Percentiles rank a stretch among this genome's conserved stretches.
Conservation (phyloP, 2,797 vertebrate genomes). For the Eulemur albifrons region DNA sequence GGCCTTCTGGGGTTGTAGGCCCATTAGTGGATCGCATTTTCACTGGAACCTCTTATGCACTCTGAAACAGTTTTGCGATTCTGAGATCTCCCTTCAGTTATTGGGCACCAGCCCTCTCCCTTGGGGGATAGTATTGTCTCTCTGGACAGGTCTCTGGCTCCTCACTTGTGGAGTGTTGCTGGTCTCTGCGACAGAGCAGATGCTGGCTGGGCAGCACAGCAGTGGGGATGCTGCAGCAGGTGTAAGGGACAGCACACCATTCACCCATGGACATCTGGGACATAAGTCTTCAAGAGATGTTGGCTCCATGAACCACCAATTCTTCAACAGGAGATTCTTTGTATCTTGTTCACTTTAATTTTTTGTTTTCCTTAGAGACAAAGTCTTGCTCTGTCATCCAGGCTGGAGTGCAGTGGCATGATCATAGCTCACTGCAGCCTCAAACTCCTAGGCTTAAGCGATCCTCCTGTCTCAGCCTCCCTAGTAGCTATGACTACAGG, state of each 20-base stretch:
- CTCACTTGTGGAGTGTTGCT: fast-evolving
- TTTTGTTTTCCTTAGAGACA: neutral
- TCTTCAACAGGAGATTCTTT: neutral
- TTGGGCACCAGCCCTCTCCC: neutral
- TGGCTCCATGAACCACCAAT: neutral
- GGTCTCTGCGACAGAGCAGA: neutral
- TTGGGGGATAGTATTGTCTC: neutral
- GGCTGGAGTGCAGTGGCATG: neutral
- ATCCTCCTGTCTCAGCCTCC: neutral
- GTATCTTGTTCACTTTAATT: neutral
- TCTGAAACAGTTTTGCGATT: neutral
- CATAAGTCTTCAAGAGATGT: fast-evolving
- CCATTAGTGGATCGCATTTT: neutral
- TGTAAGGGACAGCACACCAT: fast-evolving
- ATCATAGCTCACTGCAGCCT: neutral
- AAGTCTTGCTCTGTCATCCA: neutral
- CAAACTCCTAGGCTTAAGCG: neutral
- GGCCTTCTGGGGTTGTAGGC: neutral
- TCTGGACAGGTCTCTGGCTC: neutral
- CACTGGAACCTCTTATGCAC: neutral
- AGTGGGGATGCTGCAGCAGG: neutral
- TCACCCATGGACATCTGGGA: neutral
- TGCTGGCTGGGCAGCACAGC: neutral
- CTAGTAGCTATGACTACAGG: neutral
- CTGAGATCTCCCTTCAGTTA: neutral